Percentiles rank a stretch among this genome's conserved stretches.
Evolutionary conservation across 2,113 vertebrate species (phyloP).

Genomic region (Mixornis gularis): DNA sequence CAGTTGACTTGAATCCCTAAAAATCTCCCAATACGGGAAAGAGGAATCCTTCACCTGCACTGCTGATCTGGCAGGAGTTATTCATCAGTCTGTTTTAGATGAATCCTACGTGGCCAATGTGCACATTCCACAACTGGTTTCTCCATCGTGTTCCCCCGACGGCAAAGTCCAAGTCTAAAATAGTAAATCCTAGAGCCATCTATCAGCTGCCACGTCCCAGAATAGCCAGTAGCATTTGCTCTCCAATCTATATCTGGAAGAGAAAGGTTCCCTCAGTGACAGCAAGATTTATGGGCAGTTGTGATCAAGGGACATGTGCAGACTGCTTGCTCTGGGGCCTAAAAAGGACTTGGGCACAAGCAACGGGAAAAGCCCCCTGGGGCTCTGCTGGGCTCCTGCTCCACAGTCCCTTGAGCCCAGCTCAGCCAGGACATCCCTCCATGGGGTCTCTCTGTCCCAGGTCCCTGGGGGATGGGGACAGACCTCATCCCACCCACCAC

Average conservation of each 20-base stretch:
- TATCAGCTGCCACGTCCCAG: slow-evolving; percentile 27
- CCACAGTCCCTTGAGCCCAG: rapidly evolving
- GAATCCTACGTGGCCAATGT: background rate
- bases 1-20: background rate
- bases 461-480: background rate
- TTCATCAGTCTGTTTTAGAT: background rate
- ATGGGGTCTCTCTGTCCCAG: background rate
- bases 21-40: background rate
- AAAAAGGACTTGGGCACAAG: slow-evolving; percentile 15
- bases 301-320: background rate
- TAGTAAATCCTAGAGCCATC: slow-evolving; percentile 1
- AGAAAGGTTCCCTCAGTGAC: background rate
- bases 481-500: background rate
- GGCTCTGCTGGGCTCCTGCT: background rate
- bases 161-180: slow-evolving; percentile 4
- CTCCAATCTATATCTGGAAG: slow-evolving; percentile 55
- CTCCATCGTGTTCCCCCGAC: background rate
- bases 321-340: background rate
- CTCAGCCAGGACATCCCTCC: background rate
- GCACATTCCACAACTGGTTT: background rate
- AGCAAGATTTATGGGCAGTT: slow-evolving; percentile 16
- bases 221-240: slow-evolving; percentile 35
- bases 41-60: background rate
- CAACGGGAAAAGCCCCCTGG: rapidly evolving
- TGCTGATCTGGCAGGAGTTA: background rate